These are phyloP conservation scores for Dinoponera quadriceps DNA, from an alignment of 1,140 invertebrate species.

Conservation along the genomic window DNA sequence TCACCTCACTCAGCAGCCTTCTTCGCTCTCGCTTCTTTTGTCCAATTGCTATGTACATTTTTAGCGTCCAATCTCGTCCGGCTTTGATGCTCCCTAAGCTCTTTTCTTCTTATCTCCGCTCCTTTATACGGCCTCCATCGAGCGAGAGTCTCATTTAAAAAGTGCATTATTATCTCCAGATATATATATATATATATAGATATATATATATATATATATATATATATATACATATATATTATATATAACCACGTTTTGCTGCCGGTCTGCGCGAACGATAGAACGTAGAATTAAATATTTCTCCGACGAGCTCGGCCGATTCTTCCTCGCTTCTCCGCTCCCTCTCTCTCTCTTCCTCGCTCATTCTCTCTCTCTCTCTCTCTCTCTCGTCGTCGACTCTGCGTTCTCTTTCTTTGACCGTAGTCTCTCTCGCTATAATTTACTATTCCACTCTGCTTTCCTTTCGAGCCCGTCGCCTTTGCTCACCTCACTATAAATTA, in stretches of 20 bases:
- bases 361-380: conserved; percentile 23
- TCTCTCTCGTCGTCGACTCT: conserved; percentile 30
- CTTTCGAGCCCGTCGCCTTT: conserved; percentile 46
- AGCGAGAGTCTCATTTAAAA: conserved; percentile 57
- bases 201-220: conserved; percentile 32
- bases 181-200: conserved; percentile 5
- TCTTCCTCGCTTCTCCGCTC: conserved; percentile 23
- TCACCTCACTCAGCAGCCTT: neutral
- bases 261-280: conserved; percentile 17
- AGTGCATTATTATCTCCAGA: conserved; percentile 52
- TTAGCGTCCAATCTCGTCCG: conserved; percentile 59
- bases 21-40: conserved; percentile 45
- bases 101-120: conserved; percentile 55
- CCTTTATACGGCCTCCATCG: conserved; percentile 47
- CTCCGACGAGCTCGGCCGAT: conserved; percentile 1
- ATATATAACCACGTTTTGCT: conserved; percentile 4
- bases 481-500: conserved; percentile 56
- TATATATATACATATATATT: conserved; percentile 26
- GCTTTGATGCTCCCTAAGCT: conserved; percentile 59
- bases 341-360: neutral
- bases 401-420: conserved; percentile 25
- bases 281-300: conserved; percentile 60
- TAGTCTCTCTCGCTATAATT: conserved; percentile 47
- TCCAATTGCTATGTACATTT: conserved; percentile 62
- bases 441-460: conserved; percentile 48